Evolutionary conservation across 2,797 vertebrate species (phyloP), one percentile per base, ranked within the genome.

Genomic region (Falco naumanni): DNA sequence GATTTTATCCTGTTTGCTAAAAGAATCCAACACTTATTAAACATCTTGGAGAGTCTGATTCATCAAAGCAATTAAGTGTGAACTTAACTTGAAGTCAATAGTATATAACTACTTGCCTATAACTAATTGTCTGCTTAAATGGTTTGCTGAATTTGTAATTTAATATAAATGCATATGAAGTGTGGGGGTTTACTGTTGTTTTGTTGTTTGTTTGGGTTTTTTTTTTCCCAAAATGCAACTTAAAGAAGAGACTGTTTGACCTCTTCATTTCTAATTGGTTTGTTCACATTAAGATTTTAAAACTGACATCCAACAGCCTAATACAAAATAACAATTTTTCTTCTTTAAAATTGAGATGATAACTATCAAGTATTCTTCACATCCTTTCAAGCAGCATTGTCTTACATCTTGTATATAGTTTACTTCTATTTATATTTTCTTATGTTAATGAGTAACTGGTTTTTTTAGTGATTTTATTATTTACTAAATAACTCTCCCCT

Each of bases 101-200:
- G 53, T 74, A 75, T 37, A 91, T 88, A 85, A 77, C 48, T 45
- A 68, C 51, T 92, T 80, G 28, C 31, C 61, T 94, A 45, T 66
- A 94, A 76, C n/a, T 91, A 94, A 94, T 91, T 89, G 85, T 64
- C 28, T 85, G 43, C 45, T 91, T 95, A 95, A 94, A 91, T 60
- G 21, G 31, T 68, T 95, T 91, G 16, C 20, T 91, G 91, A 93
- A 85, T 83, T 80, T 85, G 7, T 63, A 87, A 63, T 93, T 89
- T 85, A 85, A 59, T 92, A 80, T 77, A 83, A 83, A 94, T 87
- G 39, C 25, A 83, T 83, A 59, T 37, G 63, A 93, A 94, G n/a
- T 45, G 16, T 66, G 43, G 10, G 13, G 5, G 6, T 75, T 89
- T 57, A 34, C 3, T 13, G 37, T 29, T 41, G 39, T 13, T 41